Base-by-base conservation (phyloP, 2,113 vertebrate genomes). In the Diadophis punctatus region DNA sequence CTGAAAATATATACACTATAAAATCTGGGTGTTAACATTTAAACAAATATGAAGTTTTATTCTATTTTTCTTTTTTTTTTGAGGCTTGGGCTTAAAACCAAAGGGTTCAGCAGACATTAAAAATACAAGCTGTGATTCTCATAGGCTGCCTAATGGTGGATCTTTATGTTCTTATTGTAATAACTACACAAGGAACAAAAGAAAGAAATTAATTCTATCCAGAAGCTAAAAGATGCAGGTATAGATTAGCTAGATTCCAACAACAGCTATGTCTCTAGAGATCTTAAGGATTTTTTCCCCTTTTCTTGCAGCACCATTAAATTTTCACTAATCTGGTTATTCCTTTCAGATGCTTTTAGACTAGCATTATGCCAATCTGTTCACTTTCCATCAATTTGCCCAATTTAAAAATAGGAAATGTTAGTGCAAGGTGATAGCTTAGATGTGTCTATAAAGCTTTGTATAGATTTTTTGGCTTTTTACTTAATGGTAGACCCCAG, bases 141-240 rank as follows among this genome's bases (percentile, higher is more conserved):
- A 58, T 1, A 2, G 3, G 1, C 84, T 56, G 51, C 16, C 46
- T 49, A 94, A 92, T 90, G 89, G 30, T 20, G 87, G 88, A 63
- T 92, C 90, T 87, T 48, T 34, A 22, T 93, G 22, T 16, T 68
- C 46, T 63, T 46, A n/a, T 92, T 23, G 9, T 84, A 91, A 52
- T 46, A 52, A 89, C 16, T 80, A 0, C 93, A 92, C 14, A 20
- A 87, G 27, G 22, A 86, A 16, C 43, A 43, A n/a, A 10, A 22
- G 55, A n/a, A 86, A 86, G 22, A 63, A 60, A 52, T 25, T 46
- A 63, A 11, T 92, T 93, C 90, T 80, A 90, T 93, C 87, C 88
- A 8, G 3, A 55, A n/a, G 80, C 34, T 0, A 2, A 52, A 0
- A 88, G 8, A 93, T 22, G 18, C 89, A 63, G 92, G 6, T 22